Evolutionary conservation across 2,797 vertebrate species (phyloP), one percentile per base, ranked within the genome.

Genomic region (Hylomyscus alleni): DNA sequence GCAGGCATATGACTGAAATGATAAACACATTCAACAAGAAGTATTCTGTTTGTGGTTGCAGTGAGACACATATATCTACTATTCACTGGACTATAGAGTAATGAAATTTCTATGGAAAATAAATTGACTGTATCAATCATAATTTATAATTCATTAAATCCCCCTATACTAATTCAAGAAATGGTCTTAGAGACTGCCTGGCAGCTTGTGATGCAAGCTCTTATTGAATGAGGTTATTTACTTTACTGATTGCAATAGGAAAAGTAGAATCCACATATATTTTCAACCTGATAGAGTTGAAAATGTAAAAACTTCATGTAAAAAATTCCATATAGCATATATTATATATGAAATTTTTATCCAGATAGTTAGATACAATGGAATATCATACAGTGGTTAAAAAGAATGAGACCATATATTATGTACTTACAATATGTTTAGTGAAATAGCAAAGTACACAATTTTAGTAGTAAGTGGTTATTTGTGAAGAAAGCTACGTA

Each of bases 121-220:
- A 19, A 82, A 44, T 95, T 92, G 20, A 47, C 94, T 90, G 76
- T 60, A 67, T 76, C 76, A 81, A 20, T 93, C 31, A 88, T 84
- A 72, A 89, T 85, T 85, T 92, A 72, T 77, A 84, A 90, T 76
- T 87, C 77, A 87, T 37, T 96, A 60, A 89, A 73, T 92, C 85
- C 26, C 85, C 5, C 67, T 78, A 47, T 50, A 58, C 44, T 75
- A 95, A 97, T 47, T 96, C 83, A 82, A 89, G 22, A 40, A 85
- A 78, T 95, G 19, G 67, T 91, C n/a, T 3, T 93, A 24, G 29
- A 95, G 19, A 58, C 1, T 89, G 20, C 69, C 10, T 67, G 20
- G 14, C 7, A 29, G 52, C 73, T 91, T 92, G 34, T 76, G 65
- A 91, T 65, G 34, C 84, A 65, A 92, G 9, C 84, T 86, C 10